Percentiles rank a stretch among this genome's conserved stretches.
Conservation (phyloP, 2,113 vertebrate genomes). For the Salminus brasiliensis region DNA sequence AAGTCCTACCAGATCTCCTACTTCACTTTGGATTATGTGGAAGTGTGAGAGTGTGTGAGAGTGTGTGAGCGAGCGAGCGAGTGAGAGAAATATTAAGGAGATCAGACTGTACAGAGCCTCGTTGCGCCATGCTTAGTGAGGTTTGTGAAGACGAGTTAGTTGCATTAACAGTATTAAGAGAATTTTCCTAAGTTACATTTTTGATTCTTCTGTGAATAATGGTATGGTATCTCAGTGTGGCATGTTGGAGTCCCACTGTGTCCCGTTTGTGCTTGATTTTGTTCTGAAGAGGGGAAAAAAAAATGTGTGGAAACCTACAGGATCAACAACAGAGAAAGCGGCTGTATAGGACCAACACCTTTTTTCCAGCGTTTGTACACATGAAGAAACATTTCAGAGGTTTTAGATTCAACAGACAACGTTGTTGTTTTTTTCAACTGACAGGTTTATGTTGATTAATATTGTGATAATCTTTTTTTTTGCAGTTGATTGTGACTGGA, state of each 20-base stretch:
- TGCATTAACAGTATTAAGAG: constrained; percentile 98
- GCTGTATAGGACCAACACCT: constrained; percentile 84
- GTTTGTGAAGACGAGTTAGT: constrained; percentile 84
- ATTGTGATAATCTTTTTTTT: constrained; percentile 84
- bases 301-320: constrained; percentile 69
- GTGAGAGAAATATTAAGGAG: constrained; percentile 9
- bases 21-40: constrained; percentile 63
- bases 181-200: constrained; percentile 86
- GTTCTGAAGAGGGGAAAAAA: constrained; percentile 48
- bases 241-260: constrained; percentile 80
- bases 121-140: constrained; percentile 72
- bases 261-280: constrained; percentile 77
- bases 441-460: constrained; percentile 89
- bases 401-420: constrained; percentile 84
- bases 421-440: constrained; percentile 88
- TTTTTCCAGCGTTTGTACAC: constrained; percentile 80
- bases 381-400: constrained; percentile 73
- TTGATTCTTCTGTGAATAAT: constrained; percentile 91
- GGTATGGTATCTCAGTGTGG: constrained; percentile 84
- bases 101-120: constrained; percentile 82
- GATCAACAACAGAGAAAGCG: constrained; percentile 58
- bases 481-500: constrained; percentile 79
- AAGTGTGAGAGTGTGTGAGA: constrained; percentile 39
- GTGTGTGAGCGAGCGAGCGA: constrained; percentile 29
- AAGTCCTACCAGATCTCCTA: constrained; percentile 76